phyloP scores from a whole-genome alignment of 2,797 vertebrate species.

The Astyanax mexicanus region DNA sequence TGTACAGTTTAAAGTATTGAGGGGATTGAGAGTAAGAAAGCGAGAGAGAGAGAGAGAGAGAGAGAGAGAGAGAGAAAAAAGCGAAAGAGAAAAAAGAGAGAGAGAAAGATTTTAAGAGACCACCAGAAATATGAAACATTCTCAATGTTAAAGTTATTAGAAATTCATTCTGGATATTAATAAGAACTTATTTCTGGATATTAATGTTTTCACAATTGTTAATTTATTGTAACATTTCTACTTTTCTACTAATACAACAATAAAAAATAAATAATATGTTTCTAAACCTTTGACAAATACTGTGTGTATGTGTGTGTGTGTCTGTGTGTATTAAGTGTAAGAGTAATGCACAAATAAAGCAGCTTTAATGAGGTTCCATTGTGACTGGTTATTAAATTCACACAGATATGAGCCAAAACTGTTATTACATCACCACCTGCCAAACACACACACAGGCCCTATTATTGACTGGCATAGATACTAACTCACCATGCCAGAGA shows the following conservation, averaged over 20 bases:
- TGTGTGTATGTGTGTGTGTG: too few relatives aligned
- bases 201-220: too few relatives aligned
- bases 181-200: too few relatives aligned
- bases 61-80: not conserved
- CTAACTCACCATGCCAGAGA: not conserved
- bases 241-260: too few relatives aligned
- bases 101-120: not conserved
- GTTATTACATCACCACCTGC: not conserved
- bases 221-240: too few relatives aligned
- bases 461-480: not conserved
- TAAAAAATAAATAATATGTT: too few relatives aligned
- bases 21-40: not conserved
- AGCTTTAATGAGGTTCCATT: not conserved
- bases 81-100: not conserved
- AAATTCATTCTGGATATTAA: too few relatives aligned
- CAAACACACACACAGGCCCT: not conserved
- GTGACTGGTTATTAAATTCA: conserved; percentile 1
- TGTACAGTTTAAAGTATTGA: not conserved
- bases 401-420: not conserved
- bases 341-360: not conserved
- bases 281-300: too few relatives aligned
- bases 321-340: too few relatives aligned
- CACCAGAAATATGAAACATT: too few relatives aligned
- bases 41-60: conserved; percentile 26
- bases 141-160: too few relatives aligned